A percentile compares a stretch with the other conserved stretches of the same genome.
phyloP scores from a whole-genome alignment of 2,797 vertebrate genomes.

The Myripristis jacobus region DNA sequence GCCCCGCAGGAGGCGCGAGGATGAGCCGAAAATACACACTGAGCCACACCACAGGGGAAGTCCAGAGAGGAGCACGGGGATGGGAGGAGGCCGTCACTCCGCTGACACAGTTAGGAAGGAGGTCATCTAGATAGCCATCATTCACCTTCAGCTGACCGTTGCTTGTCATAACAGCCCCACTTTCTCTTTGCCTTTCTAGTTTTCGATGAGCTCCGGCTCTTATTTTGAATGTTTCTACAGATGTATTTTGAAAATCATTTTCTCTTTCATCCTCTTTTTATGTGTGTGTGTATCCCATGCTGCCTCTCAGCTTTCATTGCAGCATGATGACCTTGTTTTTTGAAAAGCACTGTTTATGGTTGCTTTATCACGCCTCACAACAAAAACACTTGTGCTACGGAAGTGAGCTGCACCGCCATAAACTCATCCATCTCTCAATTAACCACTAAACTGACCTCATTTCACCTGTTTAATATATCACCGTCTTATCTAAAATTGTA shows the following conservation, averaged over 20 bases:
- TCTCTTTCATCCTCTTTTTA: not conserved
- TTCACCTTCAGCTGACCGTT: slow-evolving; percentile 5
- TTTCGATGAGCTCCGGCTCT: not conserved
- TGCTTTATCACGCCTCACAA: slow-evolving; percentile 6
- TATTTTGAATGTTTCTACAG: no score
- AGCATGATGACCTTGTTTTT: slow-evolving; percentile 6
- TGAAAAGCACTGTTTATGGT: slow-evolving; percentile 3
- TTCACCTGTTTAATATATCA: slow-evolving; percentile 31
- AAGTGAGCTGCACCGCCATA: slow-evolving; percentile 13
- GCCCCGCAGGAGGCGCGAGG: slow-evolving; percentile 13
- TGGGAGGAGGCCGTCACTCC: slow-evolving; percentile 19
- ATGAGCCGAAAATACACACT: slow-evolving; percentile 52
- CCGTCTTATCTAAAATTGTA: slow-evolving; percentile 49
- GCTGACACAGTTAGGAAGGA: slow-evolving; percentile 57
- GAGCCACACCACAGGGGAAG: slow-evolving; percentile 38
- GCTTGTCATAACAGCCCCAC: not conserved
- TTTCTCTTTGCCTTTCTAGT: not conserved
- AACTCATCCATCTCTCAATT: slow-evolving; percentile 5
- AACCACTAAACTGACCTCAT: slow-evolving; percentile 33
- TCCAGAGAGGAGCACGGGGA: slow-evolving; percentile 23
- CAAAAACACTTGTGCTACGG: slow-evolving; percentile 5
- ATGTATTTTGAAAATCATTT: no score
- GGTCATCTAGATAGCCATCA: slow-evolving; percentile 25
- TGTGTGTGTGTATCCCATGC: not conserved
- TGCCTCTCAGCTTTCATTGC: slow-evolving; percentile 1